Evolutionary conservation across 2,797 vertebrate genomes (phyloP).

Genomic region (Acrocephalus scirpaceus): DNA sequence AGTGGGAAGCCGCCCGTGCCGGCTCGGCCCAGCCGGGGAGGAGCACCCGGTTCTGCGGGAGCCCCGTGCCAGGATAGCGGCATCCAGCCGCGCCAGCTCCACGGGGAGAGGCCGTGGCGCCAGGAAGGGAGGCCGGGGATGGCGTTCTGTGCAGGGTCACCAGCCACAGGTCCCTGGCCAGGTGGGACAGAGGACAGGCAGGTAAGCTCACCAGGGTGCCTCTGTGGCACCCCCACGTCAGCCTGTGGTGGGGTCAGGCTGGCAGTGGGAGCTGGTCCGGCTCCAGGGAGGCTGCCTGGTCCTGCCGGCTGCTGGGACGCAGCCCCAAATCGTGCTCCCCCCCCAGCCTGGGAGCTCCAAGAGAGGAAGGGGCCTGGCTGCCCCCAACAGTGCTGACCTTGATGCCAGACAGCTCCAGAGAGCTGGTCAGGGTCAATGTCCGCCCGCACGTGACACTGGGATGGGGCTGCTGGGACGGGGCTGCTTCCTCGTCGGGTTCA

Average conservation of each 20-base stretch:
- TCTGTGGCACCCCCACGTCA: background rate
- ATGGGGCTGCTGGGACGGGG: too few relatives aligned
- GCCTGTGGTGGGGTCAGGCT: accelerated
- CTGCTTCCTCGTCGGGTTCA: background rate
- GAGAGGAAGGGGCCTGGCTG: background rate
- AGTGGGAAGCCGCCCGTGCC: background rate
- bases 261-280: accelerated
- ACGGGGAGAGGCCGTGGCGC: background rate
- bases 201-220: background rate
- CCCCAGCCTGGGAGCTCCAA: background rate
- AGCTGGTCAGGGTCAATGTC: background rate
- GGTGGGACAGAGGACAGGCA: background rate
- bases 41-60: background rate
- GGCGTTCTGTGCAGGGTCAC: accelerated
- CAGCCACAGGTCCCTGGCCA: accelerated
- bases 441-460: accelerated
- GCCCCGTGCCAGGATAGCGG: background rate
- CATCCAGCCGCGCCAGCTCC: background rate
- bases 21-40: constrained; percentile 31
- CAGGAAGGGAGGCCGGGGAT: background rate
- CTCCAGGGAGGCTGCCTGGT: background rate
- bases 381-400: background rate
- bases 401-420: background rate
- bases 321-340: accelerated
- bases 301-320: accelerated